Evolutionary conservation across 2,113 vertebrate genomes (phyloP).

Genomic region (Pteropus alecto): DNA sequence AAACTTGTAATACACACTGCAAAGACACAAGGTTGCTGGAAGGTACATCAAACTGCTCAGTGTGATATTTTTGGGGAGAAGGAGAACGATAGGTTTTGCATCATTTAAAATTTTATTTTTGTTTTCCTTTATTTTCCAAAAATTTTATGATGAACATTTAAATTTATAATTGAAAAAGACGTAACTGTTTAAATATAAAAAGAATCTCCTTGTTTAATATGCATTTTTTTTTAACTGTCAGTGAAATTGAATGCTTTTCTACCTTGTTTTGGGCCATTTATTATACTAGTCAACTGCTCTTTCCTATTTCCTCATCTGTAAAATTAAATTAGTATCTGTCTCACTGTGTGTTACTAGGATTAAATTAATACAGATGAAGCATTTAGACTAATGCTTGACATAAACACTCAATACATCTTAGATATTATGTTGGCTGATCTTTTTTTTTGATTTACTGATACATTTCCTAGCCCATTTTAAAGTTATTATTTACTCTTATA

Average conservation of each 20-base stretch:
- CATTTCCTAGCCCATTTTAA: not conserved
- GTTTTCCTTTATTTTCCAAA: not conserved
- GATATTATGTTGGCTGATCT: not conserved
- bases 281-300: not conserved
- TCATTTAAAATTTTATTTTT: not conserved
- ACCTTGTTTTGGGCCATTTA: not conserved
- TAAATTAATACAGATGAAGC: not conserved
- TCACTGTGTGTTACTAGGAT: not conserved
- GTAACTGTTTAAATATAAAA: not conserved
- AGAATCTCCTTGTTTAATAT: not conserved
- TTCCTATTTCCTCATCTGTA: not conserved
- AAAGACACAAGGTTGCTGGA: not conserved
- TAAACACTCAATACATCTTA: not conserved
- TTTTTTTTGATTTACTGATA: not conserved
- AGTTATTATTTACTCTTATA: constrained; percentile 4
- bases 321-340: not conserved
- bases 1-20: not conserved
- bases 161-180: not conserved
- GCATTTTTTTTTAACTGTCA: not conserved
- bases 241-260: not conserved
- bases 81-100: not conserved
- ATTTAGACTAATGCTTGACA: not conserved
- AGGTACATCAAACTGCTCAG: not conserved
- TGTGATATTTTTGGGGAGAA: not conserved
- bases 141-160: not conserved